Percentiles rank a stretch among this genome's conserved stretches.
Evolutionary conservation across 2,113 vertebrate genomes (phyloP).

Genomic region (Elanoides forficatus): DNA sequence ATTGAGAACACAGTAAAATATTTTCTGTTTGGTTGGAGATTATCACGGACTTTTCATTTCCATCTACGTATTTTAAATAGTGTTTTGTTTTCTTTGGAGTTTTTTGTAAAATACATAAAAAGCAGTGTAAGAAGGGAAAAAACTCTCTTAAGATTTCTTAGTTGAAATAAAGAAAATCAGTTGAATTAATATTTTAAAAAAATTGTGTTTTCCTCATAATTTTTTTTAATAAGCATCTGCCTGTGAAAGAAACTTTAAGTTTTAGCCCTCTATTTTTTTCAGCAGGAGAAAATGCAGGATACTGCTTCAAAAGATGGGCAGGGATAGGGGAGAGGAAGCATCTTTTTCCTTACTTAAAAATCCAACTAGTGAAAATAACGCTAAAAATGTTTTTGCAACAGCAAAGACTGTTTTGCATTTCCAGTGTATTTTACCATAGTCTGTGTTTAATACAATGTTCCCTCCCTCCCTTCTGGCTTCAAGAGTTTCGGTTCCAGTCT

Average conservation of each 20-base stretch:
- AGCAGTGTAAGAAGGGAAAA: not conserved
- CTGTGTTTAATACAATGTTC: not conserved
- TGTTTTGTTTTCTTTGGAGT: rapidly evolving
- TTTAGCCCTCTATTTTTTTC: not conserved
- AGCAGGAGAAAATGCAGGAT: not conserved
- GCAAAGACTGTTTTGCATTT: not conserved
- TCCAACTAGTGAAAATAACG: not conserved
- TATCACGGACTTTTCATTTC: not conserved
- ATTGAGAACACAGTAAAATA: not conserved
- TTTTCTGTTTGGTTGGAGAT: not conserved
- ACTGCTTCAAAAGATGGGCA: not conserved
- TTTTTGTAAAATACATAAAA: not conserved
- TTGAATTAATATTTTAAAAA: not conserved
- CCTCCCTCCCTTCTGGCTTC: not conserved
- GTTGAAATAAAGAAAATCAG: not conserved
- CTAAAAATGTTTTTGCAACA: not conserved
- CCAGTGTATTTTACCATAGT: not conserved
- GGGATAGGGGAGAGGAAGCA: not conserved
- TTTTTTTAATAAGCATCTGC: not conserved
- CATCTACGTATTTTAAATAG: not conserved
- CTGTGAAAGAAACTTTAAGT: not conserved
- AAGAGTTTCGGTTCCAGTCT: not conserved
- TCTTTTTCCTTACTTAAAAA: not conserved
- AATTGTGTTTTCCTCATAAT: not conserved
- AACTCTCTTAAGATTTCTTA: not conserved